Percentiles rank a stretch among this genome's conserved stretches.
Evolutionary conservation across 2,113 vertebrate genomes (phyloP).

Genomic region (Heliornis fulica): DNA sequence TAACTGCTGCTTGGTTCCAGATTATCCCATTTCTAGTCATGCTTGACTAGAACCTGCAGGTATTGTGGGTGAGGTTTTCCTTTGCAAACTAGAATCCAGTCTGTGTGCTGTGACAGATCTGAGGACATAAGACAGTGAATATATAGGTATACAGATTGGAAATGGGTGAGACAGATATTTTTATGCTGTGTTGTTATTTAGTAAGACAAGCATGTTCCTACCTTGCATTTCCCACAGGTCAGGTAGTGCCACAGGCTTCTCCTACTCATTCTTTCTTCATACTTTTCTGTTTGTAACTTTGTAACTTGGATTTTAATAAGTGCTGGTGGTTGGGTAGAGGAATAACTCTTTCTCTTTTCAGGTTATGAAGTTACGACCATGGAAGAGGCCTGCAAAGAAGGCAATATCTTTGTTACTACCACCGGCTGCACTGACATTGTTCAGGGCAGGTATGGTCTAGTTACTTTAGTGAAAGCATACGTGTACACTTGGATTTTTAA

Average conservation of each 20-base stretch:
- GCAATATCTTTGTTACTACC: constrained; percentile 97
- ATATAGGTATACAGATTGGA: neutral
- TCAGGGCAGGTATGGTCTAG: constrained; percentile 80
- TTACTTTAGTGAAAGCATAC: neutral
- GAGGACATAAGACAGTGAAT: neutral
- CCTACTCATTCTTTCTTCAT: neutral
- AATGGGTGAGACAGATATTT: neutral
- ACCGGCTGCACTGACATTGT: constrained; percentile 95
- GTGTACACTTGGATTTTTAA: neutral
- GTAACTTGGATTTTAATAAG: neutral
- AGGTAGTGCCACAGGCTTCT: neutral
- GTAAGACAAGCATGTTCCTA: neutral
- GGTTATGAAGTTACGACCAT: constrained; percentile 98
- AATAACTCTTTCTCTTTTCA: constrained; percentile 36
- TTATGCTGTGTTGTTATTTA: neutral
- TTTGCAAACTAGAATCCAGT: neutral
- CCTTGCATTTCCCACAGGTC: neutral
- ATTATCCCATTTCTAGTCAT: neutral
- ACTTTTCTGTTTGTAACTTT: neutral
- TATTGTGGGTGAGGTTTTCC: neutral
- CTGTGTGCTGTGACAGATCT: neutral
- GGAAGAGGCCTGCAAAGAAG: constrained; percentile 95
- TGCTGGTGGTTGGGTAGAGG: neutral
- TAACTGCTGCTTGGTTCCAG: neutral
- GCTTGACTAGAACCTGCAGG: neutral